Evolutionary conservation across 1,140 invertebrate species (phyloP), one percentile per base, ranked within the genome.

Genomic region (Antheraea pernyi): DNA sequence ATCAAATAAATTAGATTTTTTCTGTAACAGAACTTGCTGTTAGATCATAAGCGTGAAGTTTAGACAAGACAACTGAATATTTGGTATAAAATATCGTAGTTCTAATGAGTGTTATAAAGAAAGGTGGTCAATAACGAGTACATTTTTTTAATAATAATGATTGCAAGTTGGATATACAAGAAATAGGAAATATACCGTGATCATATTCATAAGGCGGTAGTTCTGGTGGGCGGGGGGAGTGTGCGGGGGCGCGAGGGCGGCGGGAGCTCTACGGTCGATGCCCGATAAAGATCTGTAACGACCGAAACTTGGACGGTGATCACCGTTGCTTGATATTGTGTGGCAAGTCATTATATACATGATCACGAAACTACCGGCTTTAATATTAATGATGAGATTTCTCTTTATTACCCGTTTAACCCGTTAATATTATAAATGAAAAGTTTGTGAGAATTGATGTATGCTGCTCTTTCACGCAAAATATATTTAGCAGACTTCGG

Each of bases 301-400:
- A 53, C 46, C 46, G 16, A 53, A 53, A 53, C 46, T 53, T 53
- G 46, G 46, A 53, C 46, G 46, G 46, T 53, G 46, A 53, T 53
- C 46, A 53, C 16, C 46, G 46, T 53, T 16, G 46, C 46, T 13
- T 53, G 13, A 53, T 53, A n/a, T 53, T 16, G 46, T 53, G 46
- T 53, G 16, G 46, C 46, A 16, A 53, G 13, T 53, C 46, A 53
- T 53, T 16, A 53, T 53, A 13, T n/a, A n/a, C 46, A 13, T 0
- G 11, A 53, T 53, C 46, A 53, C 46, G 46, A 16, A 53, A 53
- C 46, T 6, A n/a, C 46, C 16, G 16, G 46, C 11, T 13, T 53
- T 53, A 1, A 53, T 16, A 16, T 53, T 53, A 53, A 13, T 11
- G 46, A 53, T 6, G 46, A 53, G 46, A 53, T 53, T 16, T 53